Conservation (phyloP, 2,888 invertebrate species). For the Augochlorella aurata region DNA sequence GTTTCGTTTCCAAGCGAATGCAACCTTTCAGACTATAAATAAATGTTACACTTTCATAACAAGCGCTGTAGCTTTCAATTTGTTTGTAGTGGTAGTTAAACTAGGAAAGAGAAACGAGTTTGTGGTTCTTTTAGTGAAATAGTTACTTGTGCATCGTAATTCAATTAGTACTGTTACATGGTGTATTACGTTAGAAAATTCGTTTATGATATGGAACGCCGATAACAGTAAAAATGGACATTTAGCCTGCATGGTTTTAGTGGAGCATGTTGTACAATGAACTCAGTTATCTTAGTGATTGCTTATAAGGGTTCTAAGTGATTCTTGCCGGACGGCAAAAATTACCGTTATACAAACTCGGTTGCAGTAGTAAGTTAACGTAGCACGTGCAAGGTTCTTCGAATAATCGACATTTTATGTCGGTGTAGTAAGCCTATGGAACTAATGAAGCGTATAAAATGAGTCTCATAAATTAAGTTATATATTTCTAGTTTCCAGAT, state of each 20-base stretch:
- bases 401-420: not conserved
- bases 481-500: not conserved
- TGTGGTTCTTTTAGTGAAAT: not conserved
- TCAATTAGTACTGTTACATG: not conserved
- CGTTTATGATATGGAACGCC: not conserved
- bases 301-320: not conserved
- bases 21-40: not conserved
- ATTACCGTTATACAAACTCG: not conserved
- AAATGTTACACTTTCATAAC: constrained; percentile 1
- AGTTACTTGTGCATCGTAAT: not conserved
- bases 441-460: not conserved
- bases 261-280: constrained; percentile 31
- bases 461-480: not conserved
- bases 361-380: not conserved
- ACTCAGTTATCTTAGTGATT: constrained; percentile 27
- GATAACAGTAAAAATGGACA: constrained; percentile 9
- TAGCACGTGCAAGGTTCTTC: not conserved
- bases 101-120: not conserved
- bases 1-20: not conserved
- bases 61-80: not conserved
- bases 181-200: not conserved
- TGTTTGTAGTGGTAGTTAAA: not conserved
- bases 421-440: not conserved
- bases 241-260: constrained; percentile 31
- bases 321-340: not conserved